Conservation (phyloP, 2,888 invertebrate species). For the Notocelia uddmanniana region DNA sequence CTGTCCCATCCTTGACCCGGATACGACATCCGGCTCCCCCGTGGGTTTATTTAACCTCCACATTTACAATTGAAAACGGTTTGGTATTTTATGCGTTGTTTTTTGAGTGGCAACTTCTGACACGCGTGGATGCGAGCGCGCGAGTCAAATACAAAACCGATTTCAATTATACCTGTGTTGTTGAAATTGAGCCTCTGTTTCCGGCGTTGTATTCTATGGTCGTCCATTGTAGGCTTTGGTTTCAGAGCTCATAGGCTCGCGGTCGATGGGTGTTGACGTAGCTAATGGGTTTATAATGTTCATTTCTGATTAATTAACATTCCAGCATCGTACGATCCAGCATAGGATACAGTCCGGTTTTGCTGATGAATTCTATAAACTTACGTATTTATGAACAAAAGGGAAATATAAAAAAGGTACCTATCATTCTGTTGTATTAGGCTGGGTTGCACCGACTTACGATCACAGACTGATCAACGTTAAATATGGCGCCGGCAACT, state of each 20-base stretch:
- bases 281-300: constrained; percentile 13
- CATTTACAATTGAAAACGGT: background rate
- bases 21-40: background rate
- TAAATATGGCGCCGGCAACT: too few relatives aligned
- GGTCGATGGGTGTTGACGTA: constrained; percentile 16
- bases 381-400: constrained; percentile 4
- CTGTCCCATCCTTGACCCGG: constrained; percentile 58
- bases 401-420: background rate
- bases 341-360: background rate
- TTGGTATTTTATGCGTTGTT: background rate
- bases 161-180: background rate
- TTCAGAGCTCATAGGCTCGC: constrained; percentile 10
- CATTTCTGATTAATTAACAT: background rate
- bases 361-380: background rate
- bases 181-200: background rate
- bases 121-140: background rate
- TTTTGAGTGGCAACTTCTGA: background rate
- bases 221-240: constrained; percentile 26
- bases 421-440: background rate
- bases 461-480: too few relatives aligned
- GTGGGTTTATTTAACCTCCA: background rate
- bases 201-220: background rate
- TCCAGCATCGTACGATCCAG: background rate
- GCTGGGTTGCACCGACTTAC: too few relatives aligned
- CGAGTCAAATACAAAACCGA: background rate